Evolutionary conservation across 23 tunicate species (phyloP).

Genomic region (Diplosoma virens): DNA sequence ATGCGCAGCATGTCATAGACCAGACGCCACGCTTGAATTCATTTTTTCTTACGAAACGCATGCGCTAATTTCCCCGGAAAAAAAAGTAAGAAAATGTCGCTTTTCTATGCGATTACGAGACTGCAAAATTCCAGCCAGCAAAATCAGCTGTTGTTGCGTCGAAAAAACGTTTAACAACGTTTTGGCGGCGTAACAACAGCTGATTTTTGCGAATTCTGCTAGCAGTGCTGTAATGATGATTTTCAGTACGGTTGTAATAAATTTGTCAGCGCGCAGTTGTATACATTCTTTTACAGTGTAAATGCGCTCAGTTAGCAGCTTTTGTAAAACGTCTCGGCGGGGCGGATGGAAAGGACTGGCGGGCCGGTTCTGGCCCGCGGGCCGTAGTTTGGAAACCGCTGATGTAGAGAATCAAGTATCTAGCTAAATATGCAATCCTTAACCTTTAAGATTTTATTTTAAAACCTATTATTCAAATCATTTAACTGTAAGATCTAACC

Average conservation of each 20-base stretch:
- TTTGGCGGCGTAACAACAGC: too few species aligned
- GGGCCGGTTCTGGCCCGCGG: constrained; percentile 38
- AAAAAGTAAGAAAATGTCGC: not conserved
- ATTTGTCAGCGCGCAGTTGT: not conserved
- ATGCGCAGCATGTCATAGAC: not conserved
- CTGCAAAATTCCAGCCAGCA: not conserved
- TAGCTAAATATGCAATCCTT: too few species aligned
- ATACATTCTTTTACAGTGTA: constrained; percentile 20
- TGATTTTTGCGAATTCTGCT: too few species aligned
- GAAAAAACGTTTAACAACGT: not conserved
- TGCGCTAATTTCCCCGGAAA: not conserved
- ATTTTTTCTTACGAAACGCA: not conserved
- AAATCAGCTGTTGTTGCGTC: not conserved
- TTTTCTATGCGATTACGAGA: not conserved
- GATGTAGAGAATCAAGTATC: too few species aligned
- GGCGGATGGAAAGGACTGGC: constrained; percentile 31
- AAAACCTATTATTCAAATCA: too few species aligned
- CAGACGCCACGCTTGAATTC: not conserved
- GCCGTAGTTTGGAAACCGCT: constrained; percentile 28
- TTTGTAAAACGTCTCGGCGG: constrained; percentile 32
- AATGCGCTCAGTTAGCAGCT: constrained; percentile 22
- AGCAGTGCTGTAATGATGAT: not conserved
- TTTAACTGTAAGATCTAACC: too few species aligned
- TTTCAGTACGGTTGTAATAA: not conserved
- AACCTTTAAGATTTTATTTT: too few species aligned